phyloP scores from a whole-genome alignment of 1,140 invertebrate species.

The Pseudomyrmex gracilis region DNA sequence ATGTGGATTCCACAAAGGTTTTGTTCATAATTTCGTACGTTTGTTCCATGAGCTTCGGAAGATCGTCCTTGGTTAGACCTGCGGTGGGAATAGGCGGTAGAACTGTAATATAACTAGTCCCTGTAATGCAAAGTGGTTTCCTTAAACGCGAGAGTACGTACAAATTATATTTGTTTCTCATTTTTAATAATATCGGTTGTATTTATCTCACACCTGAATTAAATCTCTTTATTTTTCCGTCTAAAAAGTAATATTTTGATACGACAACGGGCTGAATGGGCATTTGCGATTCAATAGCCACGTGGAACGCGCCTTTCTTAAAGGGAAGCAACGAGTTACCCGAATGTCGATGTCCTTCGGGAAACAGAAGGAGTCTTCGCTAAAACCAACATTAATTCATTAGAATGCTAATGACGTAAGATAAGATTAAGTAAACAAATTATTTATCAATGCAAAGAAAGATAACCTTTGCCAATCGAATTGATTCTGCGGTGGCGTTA shows the following conservation, averaged over 20 bases:
- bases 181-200: conserved; percentile 9
- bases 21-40: conserved; percentile 89
- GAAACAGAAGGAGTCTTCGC: conserved; percentile 91
- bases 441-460: conserved; percentile 6
- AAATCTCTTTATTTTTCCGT: conserved; percentile 90
- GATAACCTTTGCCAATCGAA: conserved; percentile 88
- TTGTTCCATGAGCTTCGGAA: conserved; percentile 88
- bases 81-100: conserved; percentile 89
- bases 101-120: conserved; percentile 89
- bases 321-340: conserved; percentile 90
- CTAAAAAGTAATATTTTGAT: conserved; percentile 95
- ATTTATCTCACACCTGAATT: conserved; percentile 87
- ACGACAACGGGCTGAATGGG: conserved; percentile 96
- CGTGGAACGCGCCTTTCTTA: conserved; percentile 97
- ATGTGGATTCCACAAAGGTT: conserved; percentile 86
- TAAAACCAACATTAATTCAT: conserved; percentile 78
- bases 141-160: conserved; percentile 63
- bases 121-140: conserved; percentile 85
- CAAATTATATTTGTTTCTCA: not conserved
- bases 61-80: conserved; percentile 88
- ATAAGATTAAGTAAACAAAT: too few relatives aligned
- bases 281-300: conserved; percentile 93
- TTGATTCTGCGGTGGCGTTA: conserved; percentile 90
- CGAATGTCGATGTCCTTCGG: conserved; percentile 91
- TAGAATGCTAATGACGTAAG: not conserved